A percentile compares a stretch with the other conserved stretches of the same genome.
Conservation (phyloP, 2,888 invertebrate genomes). For the Drosophila lacicola region DNA sequence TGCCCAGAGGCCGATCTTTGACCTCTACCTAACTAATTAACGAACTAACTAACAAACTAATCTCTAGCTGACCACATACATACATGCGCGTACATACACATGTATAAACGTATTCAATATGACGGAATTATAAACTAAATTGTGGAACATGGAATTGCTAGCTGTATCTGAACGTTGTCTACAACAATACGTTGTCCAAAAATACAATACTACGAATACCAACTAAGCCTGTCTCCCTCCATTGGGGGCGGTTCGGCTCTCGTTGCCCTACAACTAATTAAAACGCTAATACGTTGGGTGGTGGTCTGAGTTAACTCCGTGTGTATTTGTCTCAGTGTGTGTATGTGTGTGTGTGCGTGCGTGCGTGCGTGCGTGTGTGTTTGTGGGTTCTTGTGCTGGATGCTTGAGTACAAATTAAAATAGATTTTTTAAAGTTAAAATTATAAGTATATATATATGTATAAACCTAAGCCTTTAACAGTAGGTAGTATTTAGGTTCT, state of each 20-base stretch:
- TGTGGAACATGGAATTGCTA: slow-evolving; percentile 81
- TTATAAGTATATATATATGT: slow-evolving; percentile 15
- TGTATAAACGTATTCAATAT: slow-evolving; percentile 17
- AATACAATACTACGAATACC: slow-evolving; percentile 61
- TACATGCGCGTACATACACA: not conserved
- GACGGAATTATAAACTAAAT: slow-evolving; percentile 50
- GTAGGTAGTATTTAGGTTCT: slow-evolving; percentile 83
- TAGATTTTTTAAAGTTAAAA: slow-evolving; percentile 29
- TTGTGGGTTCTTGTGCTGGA: slow-evolving; percentile 17
- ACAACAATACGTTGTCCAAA: slow-evolving; percentile 59
- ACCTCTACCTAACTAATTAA: slow-evolving; percentile 56
- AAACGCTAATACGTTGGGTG: slow-evolving; percentile 77
- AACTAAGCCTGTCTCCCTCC: slow-evolving; percentile 41
- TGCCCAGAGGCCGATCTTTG: slow-evolving; percentile 59
- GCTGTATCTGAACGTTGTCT: slow-evolving; percentile 69
- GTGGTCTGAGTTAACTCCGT: slow-evolving; percentile 57
- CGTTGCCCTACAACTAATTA: slow-evolving; percentile 54
- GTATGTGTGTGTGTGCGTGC: slow-evolving; percentile 9
- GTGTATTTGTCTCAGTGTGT: slow-evolving; percentile 17
- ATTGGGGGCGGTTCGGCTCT: slow-evolving; percentile 26
- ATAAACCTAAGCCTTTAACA: slow-evolving; percentile 69
- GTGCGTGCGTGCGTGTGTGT: slow-evolving; percentile 16
- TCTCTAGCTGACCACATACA: slow-evolving; percentile 6
- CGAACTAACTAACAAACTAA: slow-evolving; percentile 45
- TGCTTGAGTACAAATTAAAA: slow-evolving; percentile 33